Evolutionary conservation across 2,797 vertebrate species (phyloP).

Genomic region (Acipenser transmontanus): DNA sequence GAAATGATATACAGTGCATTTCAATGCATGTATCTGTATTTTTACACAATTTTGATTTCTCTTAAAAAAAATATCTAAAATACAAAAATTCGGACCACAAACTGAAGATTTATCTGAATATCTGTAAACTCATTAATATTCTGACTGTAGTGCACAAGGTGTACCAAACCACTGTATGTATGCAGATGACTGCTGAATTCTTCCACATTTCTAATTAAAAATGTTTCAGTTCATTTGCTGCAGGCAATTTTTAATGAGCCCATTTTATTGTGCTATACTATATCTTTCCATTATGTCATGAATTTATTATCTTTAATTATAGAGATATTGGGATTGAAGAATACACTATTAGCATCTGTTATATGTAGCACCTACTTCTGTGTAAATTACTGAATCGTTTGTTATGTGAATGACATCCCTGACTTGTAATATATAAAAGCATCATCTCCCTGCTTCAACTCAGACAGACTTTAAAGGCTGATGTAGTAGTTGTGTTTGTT

Average conservation of each 20-base stretch:
- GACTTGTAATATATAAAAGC: too few species aligned
- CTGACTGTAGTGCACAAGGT: background rate
- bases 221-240: constrained; percentile 2
- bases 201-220: background rate
- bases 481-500: too few species aligned
- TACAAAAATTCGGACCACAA: background rate
- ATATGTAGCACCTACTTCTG: too few species aligned
- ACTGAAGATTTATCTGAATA: background rate
- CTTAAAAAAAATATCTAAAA: too few species aligned
- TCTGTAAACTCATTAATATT: background rate
- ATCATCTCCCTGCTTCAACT: too few species aligned
- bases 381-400: too few species aligned
- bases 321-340: background rate
- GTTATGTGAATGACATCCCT: too few species aligned
- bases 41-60: too few species aligned
- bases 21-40: too few species aligned
- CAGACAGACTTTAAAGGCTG: too few species aligned
- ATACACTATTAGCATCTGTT: too few species aligned
- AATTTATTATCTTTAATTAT: background rate
- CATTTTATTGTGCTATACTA: background rate
- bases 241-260: background rate
- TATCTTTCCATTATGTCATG: background rate
- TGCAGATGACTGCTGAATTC: background rate
- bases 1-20: too few species aligned
- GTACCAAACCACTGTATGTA: background rate